Percentiles rank a stretch among this genome's conserved stretches.
Evolutionary conservation across 2,888 invertebrate species (phyloP).

Genomic region (Apamea anceps): DNA sequence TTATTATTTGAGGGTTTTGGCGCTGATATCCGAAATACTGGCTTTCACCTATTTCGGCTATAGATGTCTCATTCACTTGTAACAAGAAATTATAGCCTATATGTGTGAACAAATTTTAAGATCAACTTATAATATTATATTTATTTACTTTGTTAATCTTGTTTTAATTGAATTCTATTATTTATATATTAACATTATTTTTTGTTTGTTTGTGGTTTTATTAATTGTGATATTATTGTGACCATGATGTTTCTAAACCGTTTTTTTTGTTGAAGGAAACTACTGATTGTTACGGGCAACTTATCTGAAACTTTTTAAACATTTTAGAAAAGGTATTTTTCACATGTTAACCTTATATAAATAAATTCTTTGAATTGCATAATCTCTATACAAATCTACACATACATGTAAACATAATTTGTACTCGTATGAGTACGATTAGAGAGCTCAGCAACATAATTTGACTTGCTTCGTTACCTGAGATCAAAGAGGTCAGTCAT

Average conservation of each 20-base stretch:
- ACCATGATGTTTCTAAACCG: no score
- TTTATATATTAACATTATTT: no score
- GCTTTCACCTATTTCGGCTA: no score
- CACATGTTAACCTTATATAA: background rate
- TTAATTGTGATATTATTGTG: background rate
- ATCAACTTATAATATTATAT: background rate
- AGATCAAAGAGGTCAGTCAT: slow-evolving; percentile 58
- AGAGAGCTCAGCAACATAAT: slow-evolving; percentile 44
- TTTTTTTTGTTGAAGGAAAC: background rate
- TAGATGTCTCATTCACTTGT: no score
- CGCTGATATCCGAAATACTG: no score
- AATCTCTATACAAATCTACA: background rate
- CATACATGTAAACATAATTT: slow-evolving; percentile 13
- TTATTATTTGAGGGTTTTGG: no score
- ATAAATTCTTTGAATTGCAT: background rate
- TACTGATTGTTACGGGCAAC: background rate
- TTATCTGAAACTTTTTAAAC: no score
- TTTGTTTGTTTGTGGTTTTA: no score
- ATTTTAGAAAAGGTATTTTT: background rate
- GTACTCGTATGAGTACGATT: slow-evolving; percentile 32
- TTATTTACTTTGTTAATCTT: background rate
- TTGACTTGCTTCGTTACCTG: slow-evolving; percentile 46
- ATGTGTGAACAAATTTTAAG: no score
- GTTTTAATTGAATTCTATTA: background rate
- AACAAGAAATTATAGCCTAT: no score